Conservation (phyloP, 2,113 vertebrate genomes). For the Pica pica region DNA sequence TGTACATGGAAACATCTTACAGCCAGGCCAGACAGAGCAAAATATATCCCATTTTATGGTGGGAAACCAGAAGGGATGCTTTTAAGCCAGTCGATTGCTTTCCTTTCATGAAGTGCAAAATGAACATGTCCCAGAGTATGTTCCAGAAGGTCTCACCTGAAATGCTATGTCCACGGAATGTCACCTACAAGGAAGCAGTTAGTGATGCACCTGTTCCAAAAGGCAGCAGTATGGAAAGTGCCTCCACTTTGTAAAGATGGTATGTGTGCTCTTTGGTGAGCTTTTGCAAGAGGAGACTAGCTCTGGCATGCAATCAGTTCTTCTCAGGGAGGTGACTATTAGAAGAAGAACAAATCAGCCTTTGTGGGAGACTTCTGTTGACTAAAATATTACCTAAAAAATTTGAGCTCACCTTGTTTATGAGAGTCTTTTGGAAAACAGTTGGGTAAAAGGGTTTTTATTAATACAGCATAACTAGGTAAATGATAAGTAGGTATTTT, state of each 20-base stretch:
- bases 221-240: background rate
- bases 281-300: background rate
- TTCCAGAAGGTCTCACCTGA: background rate
- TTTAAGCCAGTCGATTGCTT: background rate
- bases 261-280: background rate
- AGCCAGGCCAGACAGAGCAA: background rate
- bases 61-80: background rate
- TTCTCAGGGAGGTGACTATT: background rate
- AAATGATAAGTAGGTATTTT: background rate
- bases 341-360: background rate
- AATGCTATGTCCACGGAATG: fast-evolving
- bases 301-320: background rate
- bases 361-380: background rate
- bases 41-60: background rate
- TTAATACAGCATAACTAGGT: background rate
- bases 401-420: background rate
- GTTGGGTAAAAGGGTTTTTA: background rate
- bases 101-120: background rate
- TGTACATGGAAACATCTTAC: background rate
- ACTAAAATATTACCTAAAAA: background rate
- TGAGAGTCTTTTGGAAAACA: background rate
- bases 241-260: background rate
- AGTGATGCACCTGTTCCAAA: background rate
- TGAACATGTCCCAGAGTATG: too few species aligned
- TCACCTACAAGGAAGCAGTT: background rate